Conservation (phyloP, 2,113 vertebrate genomes). For the Bombycilla garrulus region DNA sequence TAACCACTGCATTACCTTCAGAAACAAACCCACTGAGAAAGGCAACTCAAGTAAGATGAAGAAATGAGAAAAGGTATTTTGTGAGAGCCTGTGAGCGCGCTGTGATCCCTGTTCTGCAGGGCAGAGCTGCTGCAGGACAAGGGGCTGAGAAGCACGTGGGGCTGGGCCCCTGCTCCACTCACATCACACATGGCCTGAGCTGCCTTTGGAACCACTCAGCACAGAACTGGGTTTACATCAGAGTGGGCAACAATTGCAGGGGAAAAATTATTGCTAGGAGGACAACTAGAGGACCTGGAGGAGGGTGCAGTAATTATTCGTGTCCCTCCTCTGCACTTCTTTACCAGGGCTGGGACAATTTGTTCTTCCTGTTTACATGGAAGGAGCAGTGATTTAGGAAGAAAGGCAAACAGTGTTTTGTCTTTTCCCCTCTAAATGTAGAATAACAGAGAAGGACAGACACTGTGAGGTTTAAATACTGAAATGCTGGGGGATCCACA, state of each 20-base stretch:
- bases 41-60: background rate
- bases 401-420: background rate
- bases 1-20: background rate
- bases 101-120: background rate
- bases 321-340: background rate
- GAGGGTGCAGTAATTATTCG: background rate
- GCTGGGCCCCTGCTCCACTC: background rate
- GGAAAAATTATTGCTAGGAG: background rate
- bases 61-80: background rate
- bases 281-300: background rate
- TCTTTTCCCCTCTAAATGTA: background rate
- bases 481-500: background rate
- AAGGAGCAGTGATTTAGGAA: background rate
- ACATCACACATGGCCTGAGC: accelerated
- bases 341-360: background rate
- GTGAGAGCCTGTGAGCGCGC: accelerated
- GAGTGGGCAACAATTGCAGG: background rate
- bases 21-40: background rate
- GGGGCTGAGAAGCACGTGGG: background rate
- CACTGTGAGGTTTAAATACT: background rate
- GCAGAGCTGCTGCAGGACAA: background rate
- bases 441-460: background rate
- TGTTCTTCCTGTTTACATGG: background rate
- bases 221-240: background rate
- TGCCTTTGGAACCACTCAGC: background rate